Percentiles rank a stretch among this genome's conserved stretches.
Evolutionary conservation across 2,888 invertebrate genomes (phyloP).

Genomic region (Apeira syringaria): DNA sequence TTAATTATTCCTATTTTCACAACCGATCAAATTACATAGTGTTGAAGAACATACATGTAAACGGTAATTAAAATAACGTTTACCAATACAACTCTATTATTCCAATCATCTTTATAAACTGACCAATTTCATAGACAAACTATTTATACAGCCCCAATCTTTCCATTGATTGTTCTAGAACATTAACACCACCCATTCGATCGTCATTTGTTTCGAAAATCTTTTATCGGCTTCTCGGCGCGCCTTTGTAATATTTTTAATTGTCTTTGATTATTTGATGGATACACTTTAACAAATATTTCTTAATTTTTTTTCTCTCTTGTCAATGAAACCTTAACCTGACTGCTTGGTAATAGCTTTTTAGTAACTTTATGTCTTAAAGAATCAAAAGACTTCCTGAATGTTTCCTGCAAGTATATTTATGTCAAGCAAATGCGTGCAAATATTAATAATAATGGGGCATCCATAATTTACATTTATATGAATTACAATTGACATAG

Average conservation of each 20-base stretch:
- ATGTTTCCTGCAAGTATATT: too few species aligned
- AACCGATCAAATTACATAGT: too few species aligned
- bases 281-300: conserved; percentile 1
- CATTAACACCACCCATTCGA: conserved; percentile 11
- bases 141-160: conserved; percentile 39
- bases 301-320: too few species aligned
- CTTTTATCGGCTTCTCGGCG: conserved; percentile 13
- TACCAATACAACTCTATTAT: conserved; percentile 19
- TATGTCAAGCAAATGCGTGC: too few species aligned
- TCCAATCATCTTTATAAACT: conserved; percentile 22
- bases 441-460: too few species aligned
- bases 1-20: too few species aligned
- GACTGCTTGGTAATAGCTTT: too few species aligned
- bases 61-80: conserved; percentile 11
- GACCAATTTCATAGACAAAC: conserved; percentile 43
- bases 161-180: conserved; percentile 21
- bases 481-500: too few species aligned
- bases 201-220: conserved; percentile 21
- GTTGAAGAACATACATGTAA: too few species aligned
- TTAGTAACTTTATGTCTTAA: too few species aligned
- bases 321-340: conserved; percentile 4
- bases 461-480: too few species aligned
- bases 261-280: conserved; percentile 18
- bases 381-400: too few species aligned
- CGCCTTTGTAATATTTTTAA: conserved; percentile 19